Evolutionary conservation across 1,140 invertebrate species (phyloP), one percentile per base, ranked within the genome.

Genomic region (Dinothrombium tinctorium): DNA sequence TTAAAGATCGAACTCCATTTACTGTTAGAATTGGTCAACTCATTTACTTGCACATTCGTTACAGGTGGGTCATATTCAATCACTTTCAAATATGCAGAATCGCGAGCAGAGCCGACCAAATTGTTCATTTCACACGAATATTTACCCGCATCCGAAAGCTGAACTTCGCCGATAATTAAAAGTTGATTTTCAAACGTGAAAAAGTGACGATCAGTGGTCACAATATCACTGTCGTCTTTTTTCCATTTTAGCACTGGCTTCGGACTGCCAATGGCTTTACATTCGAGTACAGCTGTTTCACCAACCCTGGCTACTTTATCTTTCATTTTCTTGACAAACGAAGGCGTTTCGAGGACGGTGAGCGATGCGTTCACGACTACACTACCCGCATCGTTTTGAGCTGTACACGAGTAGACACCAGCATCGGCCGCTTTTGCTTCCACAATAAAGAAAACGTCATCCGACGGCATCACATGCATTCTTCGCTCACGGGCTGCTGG

Each of bases 331-430:
- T 76, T 79, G 7, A 72, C 69, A 61, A 84, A 83, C 2, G 72
- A 73, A 17, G 83, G 82, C 40, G 73, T 71, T 62, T 87, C 82
- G 72, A 74, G 64, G 23, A 92, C 81, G 45, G 72, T 74, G 2
- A 94, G 59, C 12, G 75, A 76, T 1, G 81, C 82, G 65, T 89
- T 90, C 2, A 79, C 73, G 37, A 76, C 69, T 19, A 83, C 74
- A 31, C 69, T 68, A 2, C 86, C 86, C n/a, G 83, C 87, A 14
- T 71, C 61, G 61, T 92, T 95, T 49, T 73, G 69, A 0, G 87
- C 89, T 4, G 74, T 87, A 59, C 89, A 96, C 23, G 76, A 89
- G 54, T 96, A 96, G 2, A 83, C 63, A 2, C 87, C 89, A 52
- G 75, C 75, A 56, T 96, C 89, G 24, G 66, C 67, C 0, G 71